A percentile compares a stretch with the other conserved stretches of the same genome.
These are phyloP conservation scores for Patiria pectinifera DNA, from an alignment of 53 echinoderm and acorn worm genomes.

Conservation along the genomic window DNA sequence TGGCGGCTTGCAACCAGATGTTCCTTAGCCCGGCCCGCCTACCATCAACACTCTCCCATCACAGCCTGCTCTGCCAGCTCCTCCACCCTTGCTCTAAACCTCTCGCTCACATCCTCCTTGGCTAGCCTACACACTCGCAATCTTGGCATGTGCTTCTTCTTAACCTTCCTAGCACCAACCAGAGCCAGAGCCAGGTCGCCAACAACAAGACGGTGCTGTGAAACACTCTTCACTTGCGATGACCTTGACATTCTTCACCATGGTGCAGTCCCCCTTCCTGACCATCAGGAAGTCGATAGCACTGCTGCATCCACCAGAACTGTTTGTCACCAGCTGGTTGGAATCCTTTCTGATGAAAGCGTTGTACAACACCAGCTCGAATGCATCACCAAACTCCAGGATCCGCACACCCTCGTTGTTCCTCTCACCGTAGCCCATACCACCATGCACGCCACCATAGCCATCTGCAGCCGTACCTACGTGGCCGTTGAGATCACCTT, in stretches of 20 bases:
- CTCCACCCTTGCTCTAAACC: too few relatives aligned
- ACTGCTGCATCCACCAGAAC: background rate
- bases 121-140: too few relatives aligned
- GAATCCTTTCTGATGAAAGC: background rate
- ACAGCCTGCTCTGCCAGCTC: too few relatives aligned
- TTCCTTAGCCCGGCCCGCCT: too few relatives aligned
- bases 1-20: too few relatives aligned
- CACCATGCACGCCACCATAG: constrained; percentile 34
- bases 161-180: too few relatives aligned
- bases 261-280: background rate
- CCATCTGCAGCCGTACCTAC: constrained; percentile 38
- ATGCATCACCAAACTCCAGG: constrained; percentile 30
- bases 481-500: constrained; percentile 47
- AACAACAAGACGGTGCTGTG: too few relatives aligned
- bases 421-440: constrained; percentile 28
- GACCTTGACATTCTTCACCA: background rate
- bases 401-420: constrained; percentile 36
- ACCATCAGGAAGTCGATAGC: background rate
- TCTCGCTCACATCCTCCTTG: too few relatives aligned
- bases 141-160: too few relatives aligned
- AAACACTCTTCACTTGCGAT: too few relatives aligned
- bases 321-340: background rate
- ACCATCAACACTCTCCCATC: too few relatives aligned
- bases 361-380: constrained; percentile 37
- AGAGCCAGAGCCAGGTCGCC: too few relatives aligned